Evolutionary conservation across 2,888 invertebrate genomes (phyloP).

Genomic region (Melinopterus prodromus): DNA sequence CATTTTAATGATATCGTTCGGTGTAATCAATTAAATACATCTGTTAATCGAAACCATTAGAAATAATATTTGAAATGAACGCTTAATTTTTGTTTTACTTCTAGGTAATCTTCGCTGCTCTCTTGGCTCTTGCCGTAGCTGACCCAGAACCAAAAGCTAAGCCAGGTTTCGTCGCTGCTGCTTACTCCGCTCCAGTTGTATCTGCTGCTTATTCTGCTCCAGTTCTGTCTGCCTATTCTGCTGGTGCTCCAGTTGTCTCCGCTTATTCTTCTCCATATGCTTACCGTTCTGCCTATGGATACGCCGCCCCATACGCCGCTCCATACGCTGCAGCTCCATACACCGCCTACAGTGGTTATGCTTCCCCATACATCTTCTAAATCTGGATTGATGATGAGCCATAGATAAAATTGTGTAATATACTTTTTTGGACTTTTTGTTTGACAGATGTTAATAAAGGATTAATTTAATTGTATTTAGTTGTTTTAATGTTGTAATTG

Average conservation of each 20-base stretch:
- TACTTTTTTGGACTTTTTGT: too few species aligned
- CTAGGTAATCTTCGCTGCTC: constrained; percentile 17
- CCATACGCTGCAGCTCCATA: constrained; percentile 41
- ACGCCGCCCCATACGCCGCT: constrained; percentile 44
- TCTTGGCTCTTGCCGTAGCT: constrained; percentile 30
- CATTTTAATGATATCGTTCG: background rate
- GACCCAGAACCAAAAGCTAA: constrained; percentile 27
- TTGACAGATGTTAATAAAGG: too few species aligned
- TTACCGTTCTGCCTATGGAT: constrained; percentile 42
- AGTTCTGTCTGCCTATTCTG: constrained; percentile 48
- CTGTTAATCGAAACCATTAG: background rate
- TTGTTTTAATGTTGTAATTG: background rate
- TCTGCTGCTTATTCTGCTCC: constrained; percentile 47
- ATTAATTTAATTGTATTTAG: background rate
- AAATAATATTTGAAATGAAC: constrained; percentile 6
- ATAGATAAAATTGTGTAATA: too few species aligned
- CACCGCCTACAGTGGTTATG: constrained; percentile 16
- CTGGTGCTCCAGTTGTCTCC: constrained; percentile 36
- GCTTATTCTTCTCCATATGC: constrained; percentile 50
- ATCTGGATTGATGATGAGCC: too few species aligned
- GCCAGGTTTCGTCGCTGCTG: constrained; percentile 56
- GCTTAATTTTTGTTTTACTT: constrained; percentile 6
- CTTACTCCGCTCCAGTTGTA: constrained; percentile 22
- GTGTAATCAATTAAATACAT: background rate
- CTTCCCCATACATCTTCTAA: constrained; percentile 19